Evolutionary conservation across 2,113 vertebrate genomes (phyloP).

Genomic region (Leptocoma aspasia): DNA sequence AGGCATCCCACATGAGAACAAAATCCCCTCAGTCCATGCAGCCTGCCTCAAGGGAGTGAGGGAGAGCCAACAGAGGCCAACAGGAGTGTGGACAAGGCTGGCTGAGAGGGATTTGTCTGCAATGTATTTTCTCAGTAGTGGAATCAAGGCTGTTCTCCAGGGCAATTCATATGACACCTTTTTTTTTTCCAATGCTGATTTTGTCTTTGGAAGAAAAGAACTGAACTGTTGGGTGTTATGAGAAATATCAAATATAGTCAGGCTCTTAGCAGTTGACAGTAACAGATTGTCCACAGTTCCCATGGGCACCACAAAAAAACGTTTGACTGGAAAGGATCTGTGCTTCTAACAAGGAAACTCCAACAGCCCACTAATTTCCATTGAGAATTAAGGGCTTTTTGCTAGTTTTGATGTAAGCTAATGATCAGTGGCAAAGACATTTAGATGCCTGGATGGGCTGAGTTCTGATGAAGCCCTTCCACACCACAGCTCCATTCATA

Average conservation of each 20-base stretch:
- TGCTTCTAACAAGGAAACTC: background rate
- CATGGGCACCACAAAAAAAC: background rate
- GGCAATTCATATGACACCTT: background rate
- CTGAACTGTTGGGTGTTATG: background rate
- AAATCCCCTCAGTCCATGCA: background rate
- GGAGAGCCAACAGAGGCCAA: background rate
- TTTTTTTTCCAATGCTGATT: background rate
- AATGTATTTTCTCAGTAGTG: background rate
- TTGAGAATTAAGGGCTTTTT: background rate
- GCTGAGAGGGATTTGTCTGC: background rate
- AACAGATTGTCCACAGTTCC: background rate
- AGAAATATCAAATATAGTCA: background rate
- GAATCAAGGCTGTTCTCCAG: background rate
- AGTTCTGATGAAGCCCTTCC: background rate
- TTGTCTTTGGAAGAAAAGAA: background rate
- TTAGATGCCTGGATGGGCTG: background rate
- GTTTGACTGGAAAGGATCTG: background rate
- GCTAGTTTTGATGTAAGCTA: background rate
- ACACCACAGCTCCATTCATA: conserved; percentile 3
- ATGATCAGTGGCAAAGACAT: background rate
- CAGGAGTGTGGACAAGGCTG: background rate
- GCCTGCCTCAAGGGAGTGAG: background rate
- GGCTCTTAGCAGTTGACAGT: background rate
- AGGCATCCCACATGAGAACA: background rate
- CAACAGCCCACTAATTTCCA: background rate